Evolutionary conservation across 2,888 invertebrate species (phyloP).

Genomic region (Perdita meconis): DNA sequence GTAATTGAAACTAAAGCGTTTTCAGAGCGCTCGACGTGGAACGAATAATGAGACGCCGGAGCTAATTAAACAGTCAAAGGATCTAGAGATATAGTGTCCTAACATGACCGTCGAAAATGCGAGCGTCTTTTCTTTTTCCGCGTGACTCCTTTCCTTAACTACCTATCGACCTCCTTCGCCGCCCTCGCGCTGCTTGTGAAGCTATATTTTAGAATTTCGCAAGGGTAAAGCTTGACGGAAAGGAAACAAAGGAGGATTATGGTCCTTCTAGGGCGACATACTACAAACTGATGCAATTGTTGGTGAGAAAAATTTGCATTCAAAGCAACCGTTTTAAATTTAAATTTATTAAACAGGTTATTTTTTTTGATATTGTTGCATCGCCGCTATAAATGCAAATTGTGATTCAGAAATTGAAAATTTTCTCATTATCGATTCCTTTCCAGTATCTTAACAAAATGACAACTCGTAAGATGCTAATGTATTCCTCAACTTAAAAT

Average conservation of each 20-base stretch:
- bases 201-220: conserved; percentile 22
- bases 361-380: too few species aligned
- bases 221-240: background rate
- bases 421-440: too few species aligned
- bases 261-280: background rate
- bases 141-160: conserved; percentile 8
- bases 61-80: conserved; percentile 75
- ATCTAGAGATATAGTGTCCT: conserved; percentile 64
- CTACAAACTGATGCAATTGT: background rate
- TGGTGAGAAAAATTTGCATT: background rate
- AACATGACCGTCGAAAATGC: conserved; percentile 56
- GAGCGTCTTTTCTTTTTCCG: conserved; percentile 35
- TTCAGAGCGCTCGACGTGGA: conserved; percentile 65
- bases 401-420: too few species aligned
- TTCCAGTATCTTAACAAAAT: too few species aligned
- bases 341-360: too few species aligned
- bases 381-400: too few species aligned
- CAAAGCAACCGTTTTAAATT: too few species aligned
- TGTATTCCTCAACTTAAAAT: too few species aligned
- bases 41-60: conserved; percentile 66
- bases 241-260: background rate
- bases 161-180: background rate
- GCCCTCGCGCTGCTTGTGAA: conserved; percentile 1
- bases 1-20: conserved; percentile 76
- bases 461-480: too few species aligned